Evolutionary conservation across 2,797 vertebrate species (phyloP).

Genomic region (Hydrolagus colliei): DNA sequence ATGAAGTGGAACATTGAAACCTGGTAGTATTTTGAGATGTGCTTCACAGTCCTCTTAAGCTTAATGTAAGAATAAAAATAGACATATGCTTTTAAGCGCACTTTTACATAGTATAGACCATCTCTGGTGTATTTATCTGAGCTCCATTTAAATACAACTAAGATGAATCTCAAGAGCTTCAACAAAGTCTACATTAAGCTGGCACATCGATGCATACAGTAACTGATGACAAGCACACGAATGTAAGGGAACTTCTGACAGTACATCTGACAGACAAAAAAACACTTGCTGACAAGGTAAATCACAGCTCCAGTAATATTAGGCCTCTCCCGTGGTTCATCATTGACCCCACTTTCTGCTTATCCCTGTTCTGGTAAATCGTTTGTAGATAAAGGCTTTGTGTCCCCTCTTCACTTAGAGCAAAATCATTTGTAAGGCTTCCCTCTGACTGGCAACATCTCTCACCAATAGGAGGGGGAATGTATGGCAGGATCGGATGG

Average conservation of each 20-base stretch:
- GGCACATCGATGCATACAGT: not conserved
- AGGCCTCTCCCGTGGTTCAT: not conserved
- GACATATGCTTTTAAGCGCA: not conserved
- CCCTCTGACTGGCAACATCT: not conserved
- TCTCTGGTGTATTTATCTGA: not conserved
- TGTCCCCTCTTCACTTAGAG: not conserved
- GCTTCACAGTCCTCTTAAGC: not conserved
- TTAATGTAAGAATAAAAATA: conserved; percentile 6
- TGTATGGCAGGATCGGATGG: not conserved
- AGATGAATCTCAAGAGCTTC: not conserved
- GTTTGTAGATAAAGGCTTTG: not conserved
- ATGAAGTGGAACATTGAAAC: not conserved
- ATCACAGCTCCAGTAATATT: not conserved
- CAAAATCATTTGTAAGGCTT: not conserved
- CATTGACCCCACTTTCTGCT: not conserved
- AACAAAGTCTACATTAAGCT: not conserved
- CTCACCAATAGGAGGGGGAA: not conserved
- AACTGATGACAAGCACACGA: not conserved
- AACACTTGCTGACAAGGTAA: not conserved
- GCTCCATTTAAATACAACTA: not conserved
- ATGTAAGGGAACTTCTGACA: not conserved
- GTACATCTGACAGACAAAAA: not conserved
- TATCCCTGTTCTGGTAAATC: not conserved
- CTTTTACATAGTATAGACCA: not conserved
- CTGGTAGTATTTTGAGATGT: not conserved